These are phyloP conservation scores for Sycophila texana DNA, from an alignment of 2,888 invertebrate species.

Conservation along the genomic window DNA sequence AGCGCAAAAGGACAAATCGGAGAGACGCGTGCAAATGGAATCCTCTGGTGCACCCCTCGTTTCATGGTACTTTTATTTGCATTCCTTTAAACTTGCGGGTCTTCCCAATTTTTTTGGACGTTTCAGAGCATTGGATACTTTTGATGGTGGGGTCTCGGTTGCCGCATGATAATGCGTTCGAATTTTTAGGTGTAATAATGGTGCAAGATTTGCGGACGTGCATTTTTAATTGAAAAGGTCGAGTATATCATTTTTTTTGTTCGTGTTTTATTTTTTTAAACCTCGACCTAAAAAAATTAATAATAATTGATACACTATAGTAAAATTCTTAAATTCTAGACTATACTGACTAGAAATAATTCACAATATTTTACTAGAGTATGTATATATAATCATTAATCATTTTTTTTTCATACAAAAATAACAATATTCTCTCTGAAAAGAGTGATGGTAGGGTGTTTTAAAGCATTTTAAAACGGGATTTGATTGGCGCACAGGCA, in stretches of 20 bases:
- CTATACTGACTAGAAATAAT: not conserved
- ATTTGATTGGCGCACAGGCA: too few relatives aligned
- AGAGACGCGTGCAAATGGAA: not conserved
- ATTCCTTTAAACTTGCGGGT: constrained; percentile 29
- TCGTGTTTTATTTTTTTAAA: not conserved
- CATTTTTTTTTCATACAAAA: not conserved
- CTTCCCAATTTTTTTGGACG: not conserved
- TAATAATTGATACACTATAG: too few relatives aligned
- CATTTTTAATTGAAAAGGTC: not conserved
- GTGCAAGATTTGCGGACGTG: not conserved
- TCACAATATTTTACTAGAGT: not conserved
- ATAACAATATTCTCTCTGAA: not conserved
- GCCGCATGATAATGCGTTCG: not conserved
- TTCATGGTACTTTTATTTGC: constrained; percentile 27
- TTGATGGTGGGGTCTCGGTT: not conserved
- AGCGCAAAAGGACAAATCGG: constrained; percentile 42
- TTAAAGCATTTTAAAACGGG: too few relatives aligned
- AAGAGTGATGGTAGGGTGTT: too few relatives aligned
- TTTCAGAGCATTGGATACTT: not conserved
- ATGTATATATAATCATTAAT: not conserved
- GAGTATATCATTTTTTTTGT: too few relatives aligned
- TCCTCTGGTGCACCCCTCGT: not conserved
- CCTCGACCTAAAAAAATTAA: too few relatives aligned
- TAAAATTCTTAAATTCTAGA: too few relatives aligned
- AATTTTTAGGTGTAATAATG: not conserved